These are phyloP conservation scores for Calcarius lapponicus DNA, from an alignment of 2,797 vertebrate genomes.

Conservation along the genomic window DNA sequence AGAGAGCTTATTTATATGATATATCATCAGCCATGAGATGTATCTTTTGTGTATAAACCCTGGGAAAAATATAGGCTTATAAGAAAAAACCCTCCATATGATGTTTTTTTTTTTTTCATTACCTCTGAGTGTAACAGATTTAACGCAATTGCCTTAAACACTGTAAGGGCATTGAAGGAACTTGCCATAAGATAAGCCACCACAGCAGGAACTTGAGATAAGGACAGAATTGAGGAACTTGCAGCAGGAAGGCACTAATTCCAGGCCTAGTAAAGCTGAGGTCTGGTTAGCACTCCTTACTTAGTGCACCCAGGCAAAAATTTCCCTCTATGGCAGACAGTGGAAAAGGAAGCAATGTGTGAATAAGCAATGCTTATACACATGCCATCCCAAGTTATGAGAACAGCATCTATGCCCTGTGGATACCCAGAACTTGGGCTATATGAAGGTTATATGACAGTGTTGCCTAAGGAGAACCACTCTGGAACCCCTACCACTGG, in stretches of 20 bases:
- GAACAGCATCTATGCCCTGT: neutral
- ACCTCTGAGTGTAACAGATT: neutral
- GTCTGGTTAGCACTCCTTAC: neutral
- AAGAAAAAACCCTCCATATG: neutral
- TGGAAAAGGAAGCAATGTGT: neutral
- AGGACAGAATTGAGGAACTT: neutral
- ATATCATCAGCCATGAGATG: neutral
- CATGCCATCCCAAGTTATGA: neutral
- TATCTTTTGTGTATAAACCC: neutral
- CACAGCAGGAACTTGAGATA: neutral
- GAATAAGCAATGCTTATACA: neutral
- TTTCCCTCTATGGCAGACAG: neutral
- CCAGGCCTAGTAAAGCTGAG: neutral
- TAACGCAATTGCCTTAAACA: neutral
- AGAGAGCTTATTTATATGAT: neutral
- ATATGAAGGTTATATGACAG: neutral
- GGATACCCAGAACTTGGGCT: neutral
- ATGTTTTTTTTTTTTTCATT: neutral
- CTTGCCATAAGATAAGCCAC: neutral
- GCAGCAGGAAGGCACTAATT: neutral
- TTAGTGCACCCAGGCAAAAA: neutral
- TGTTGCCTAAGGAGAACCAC: neutral
- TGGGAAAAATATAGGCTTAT: neutral
- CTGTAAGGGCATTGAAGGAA: neutral
- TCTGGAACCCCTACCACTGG: neutral